Conservation (phyloP, 1,140 invertebrate species). For the Trichogramma pretiosum region DNA sequence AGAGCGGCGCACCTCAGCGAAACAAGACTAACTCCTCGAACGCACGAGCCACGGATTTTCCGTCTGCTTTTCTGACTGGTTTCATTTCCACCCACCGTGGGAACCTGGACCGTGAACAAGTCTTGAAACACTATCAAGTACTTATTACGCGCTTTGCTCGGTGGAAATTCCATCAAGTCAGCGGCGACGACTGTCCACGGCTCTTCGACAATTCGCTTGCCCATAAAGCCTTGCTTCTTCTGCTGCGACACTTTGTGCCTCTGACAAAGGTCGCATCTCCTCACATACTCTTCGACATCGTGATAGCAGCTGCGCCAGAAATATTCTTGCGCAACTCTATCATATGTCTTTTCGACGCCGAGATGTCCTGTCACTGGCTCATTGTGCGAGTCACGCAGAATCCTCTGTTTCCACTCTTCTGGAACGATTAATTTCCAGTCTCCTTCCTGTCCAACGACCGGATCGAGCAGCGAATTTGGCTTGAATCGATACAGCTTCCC, state of each 20-base stretch:
- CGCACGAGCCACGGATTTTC: not conserved
- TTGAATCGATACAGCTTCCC: not conserved
- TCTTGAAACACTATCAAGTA: no score
- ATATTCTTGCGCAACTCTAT: slow-evolving; percentile 15
- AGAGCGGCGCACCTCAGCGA: not conserved
- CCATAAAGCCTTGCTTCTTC: slow-evolving; percentile 25
- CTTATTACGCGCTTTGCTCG: no score
- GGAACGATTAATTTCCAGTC: slow-evolving; percentile 13
- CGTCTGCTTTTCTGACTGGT: no score
- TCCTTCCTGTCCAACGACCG: not conserved
- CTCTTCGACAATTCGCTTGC: slow-evolving; percentile 13
- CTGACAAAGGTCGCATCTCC: slow-evolving; percentile 24
- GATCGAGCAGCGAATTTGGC: slow-evolving; percentile 1
- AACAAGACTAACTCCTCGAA: not conserved
- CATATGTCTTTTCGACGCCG: slow-evolving; percentile 26
- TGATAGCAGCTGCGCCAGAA: slow-evolving; percentile 28
- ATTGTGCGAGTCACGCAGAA: not conserved
- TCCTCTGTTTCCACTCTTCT: not conserved
- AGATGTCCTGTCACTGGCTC: slow-evolving; percentile 10
- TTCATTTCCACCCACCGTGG: no score
- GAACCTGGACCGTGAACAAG: no score
- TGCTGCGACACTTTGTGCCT: slow-evolving; percentile 22
- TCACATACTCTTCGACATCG: slow-evolving; percentile 23
- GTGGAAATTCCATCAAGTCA: no score
- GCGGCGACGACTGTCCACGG: no score